phyloP scores from a whole-genome alignment of 37 sponge, comb jelly and placozoan genomes.

The Beroe ovata region DNA sequence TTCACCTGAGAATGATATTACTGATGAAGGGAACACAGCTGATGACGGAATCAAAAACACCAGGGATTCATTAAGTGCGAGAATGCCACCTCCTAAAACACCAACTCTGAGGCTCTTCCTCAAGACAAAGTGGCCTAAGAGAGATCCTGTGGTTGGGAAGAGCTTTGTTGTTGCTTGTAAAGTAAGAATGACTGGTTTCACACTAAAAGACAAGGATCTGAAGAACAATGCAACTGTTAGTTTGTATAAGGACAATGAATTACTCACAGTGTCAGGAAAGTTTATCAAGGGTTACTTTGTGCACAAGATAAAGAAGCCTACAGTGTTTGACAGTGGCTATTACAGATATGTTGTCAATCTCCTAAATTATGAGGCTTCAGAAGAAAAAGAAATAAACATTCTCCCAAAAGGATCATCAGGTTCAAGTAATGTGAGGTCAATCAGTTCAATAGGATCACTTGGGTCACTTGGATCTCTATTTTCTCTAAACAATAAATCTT shows the following conservation, averaged over 20 bases:
- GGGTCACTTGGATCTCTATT: slow-evolving; percentile 42
- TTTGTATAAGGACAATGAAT: background rate
- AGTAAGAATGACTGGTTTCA: background rate
- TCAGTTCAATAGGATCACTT: slow-evolving; percentile 50
- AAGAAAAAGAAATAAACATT: slow-evolving; percentile 36
- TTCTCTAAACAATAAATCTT: slow-evolving; percentile 34
- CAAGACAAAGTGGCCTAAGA: slow-evolving; percentile 29
- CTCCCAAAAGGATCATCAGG: background rate
- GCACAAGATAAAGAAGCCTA: slow-evolving; percentile 13
- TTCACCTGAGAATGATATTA: background rate
- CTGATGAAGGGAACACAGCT: background rate
- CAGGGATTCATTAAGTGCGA: background rate
- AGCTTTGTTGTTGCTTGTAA: slow-evolving; percentile 41
- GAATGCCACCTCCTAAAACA: background rate
- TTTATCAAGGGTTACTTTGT: slow-evolving; percentile 57
- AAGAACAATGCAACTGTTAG: slow-evolving; percentile 5
- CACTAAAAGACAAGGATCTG: slow-evolving; percentile 8
- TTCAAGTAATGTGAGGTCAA: background rate
- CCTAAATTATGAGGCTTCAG: slow-evolving; percentile 21
- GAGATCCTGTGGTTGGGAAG: slow-evolving; percentile 27
- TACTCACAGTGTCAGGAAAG: background rate
- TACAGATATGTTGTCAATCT: slow-evolving; percentile 22
- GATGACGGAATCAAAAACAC: background rate
- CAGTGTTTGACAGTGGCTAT: slow-evolving; percentile 14
- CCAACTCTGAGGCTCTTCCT: background rate